Base-by-base conservation (phyloP, 1,140 invertebrate genomes). In the Wasmannia auropunctata region DNA sequence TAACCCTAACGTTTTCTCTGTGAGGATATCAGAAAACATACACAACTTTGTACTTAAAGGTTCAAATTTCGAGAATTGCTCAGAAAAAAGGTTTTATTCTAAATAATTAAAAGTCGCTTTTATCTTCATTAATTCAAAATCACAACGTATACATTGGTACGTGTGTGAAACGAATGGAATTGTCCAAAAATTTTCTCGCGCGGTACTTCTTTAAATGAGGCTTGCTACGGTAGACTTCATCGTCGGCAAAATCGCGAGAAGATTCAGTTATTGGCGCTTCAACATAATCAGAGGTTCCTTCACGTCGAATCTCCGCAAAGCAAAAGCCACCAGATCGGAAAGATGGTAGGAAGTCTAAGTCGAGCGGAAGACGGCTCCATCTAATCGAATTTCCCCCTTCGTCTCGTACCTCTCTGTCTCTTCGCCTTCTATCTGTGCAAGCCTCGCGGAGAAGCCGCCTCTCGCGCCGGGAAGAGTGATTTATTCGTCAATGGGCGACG, bases 401-500 rank as follows among this genome's bases (percentile, higher is more conserved):
- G 34, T 58, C 49, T 31, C 65, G 79, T 16, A 25, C 34, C 37
- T 34, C 19, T 25, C 62, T 14, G 14, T 19, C 37, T 72, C 19
- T n/a, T 43, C 79, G 25, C 37, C n/a, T 31, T 19, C 19, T 31
- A 58, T 34, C 14, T 28, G 67, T 51, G 31, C 34, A 46, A 83
- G 28, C 37, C 49, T 60, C 14, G 65, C 34, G n/a, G 37, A 58
- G 65, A 85, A 58, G 72, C 46, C 72, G 72, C 34, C 49, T 58
- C 85, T 80, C 79, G 58, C 37, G 58, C 37, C 37, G 43, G 49
- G 43, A 62, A 83, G 76, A 79, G 62, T 86, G 85, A 86, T 86
- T 83, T 86, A 85, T 77, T 85, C 70, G 81, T 85, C 81, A 77
- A 85, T 63, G 56, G 81, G 31, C 60, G 81, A 77, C 49, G 85